Evolutionary conservation across 2,888 invertebrate species (phyloP).

Genomic region (Exephanes ischioxanthus): DNA sequence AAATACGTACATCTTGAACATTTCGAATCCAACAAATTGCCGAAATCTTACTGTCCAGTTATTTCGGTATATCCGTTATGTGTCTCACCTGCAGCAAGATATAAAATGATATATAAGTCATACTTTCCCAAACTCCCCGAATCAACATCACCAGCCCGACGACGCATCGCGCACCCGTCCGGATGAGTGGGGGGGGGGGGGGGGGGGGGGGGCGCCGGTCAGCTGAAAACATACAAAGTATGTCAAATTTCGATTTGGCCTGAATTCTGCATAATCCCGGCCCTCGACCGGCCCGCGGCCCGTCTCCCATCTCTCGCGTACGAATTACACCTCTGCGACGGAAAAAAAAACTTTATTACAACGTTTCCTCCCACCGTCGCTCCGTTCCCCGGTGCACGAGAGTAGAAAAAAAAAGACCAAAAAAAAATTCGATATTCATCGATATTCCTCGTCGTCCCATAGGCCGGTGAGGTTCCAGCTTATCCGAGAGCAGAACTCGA

Average conservation of each 20-base stretch:
- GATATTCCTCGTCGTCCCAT: not conserved
- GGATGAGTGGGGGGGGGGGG: not conserved
- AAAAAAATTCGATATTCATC: not conserved
- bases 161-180: not conserved
- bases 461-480: not conserved
- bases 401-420: not conserved
- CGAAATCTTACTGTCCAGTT: no score
- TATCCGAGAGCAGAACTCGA: slow-evolving; percentile 1
- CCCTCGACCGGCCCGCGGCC: not conserved
- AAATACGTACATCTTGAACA: no score
- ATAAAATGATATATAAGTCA: slow-evolving; percentile 14
- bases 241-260: slow-evolving; percentile 81
- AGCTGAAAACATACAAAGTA: slow-evolving; percentile 72
- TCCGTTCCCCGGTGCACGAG: not conserved
- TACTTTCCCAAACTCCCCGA: slow-evolving; percentile 48
- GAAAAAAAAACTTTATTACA: slow-evolving; percentile 52
- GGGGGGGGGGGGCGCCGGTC: not conserved
- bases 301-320: slow-evolving; percentile 14
- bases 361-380: slow-evolving; percentile 17
- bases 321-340: slow-evolving; percentile 38
- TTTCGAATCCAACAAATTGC: no score
- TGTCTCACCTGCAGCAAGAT: not conserved
- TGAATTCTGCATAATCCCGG: slow-evolving; percentile 75
- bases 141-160: slow-evolving; percentile 26
- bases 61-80: not conserved